Base-by-base conservation (phyloP, 1,140 invertebrate species). In the Neodiprion virginianus region DNA sequence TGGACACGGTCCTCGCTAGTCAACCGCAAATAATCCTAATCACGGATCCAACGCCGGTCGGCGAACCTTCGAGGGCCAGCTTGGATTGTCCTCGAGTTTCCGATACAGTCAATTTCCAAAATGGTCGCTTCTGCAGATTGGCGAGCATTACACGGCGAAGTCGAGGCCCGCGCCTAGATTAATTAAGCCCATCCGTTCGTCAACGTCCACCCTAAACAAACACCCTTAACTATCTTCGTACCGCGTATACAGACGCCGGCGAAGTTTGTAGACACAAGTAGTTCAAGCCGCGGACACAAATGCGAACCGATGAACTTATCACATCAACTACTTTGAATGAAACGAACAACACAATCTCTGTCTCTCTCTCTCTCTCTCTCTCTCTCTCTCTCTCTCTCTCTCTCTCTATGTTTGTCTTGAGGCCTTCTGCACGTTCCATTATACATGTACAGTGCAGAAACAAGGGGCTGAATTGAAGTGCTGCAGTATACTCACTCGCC, bases 1-100 rank as follows among this genome's bases (percentile, higher is more conserved):
- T 61, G 53, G n/a, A 61, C 53, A 61, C 8, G n/a, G 53, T 61
- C 53, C 53, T 61, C n/a, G 53, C 53, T 61, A 8, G 2, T 61
- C 53, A 61, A 61, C 53, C 53, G 53, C 53, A 61, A 61, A 61
- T 61, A 61, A 61, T 61, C 53, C 53, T 61, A 61, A 61, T 61
- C 53, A 61, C 53, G 53, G 53, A 61, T 61, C 53, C 53, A 61
- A 61, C 53, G 53, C 8, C 53, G 53, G 53, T 61, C 8, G 53
- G 53, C 53, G 28, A 40, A 40, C 28, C 11, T 61, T 61, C 53
- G 53, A 61, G 53, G 11, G 53, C 53, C n/a, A 40, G 28, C 28
- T 17, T 17, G 53, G n/a, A 61, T 61, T 17, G 53, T 61, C 53
- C 11, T 61, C 53, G 7, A 61, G 53, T 8, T 61, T 61, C 53